Conservation (phyloP, 2,888 invertebrate species). For the Amphipoea oculea region DNA sequence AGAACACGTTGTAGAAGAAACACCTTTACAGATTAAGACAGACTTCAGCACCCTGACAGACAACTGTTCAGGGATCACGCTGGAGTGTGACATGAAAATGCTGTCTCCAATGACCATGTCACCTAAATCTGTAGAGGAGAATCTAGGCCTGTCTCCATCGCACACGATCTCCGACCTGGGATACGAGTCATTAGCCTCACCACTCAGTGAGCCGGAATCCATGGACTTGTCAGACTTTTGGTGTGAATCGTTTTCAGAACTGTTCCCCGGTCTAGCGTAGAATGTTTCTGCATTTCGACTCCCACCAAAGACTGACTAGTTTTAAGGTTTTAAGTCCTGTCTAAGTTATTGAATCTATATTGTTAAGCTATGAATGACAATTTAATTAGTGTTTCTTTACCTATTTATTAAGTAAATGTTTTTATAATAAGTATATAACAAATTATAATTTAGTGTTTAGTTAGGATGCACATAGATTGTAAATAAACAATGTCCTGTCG, state of each 20-base stretch:
- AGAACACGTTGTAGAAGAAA: slow-evolving; percentile 85
- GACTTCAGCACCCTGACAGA: slow-evolving; percentile 78
- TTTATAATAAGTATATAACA: slow-evolving; percentile 63
- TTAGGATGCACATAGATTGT: slow-evolving; percentile 82
- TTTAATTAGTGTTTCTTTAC: slow-evolving; percentile 66
- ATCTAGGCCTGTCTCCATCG: slow-evolving; percentile 83
- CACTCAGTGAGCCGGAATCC: slow-evolving; percentile 86
- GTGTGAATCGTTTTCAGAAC: slow-evolving; percentile 94
- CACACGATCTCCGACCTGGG: slow-evolving; percentile 87
- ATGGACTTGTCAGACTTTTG: slow-evolving; percentile 92
- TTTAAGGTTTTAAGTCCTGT: slow-evolving; percentile 74
- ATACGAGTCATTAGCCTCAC: slow-evolving; percentile 88
- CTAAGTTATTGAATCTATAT: slow-evolving; percentile 70
- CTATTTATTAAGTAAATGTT: slow-evolving; percentile 64
- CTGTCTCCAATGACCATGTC: slow-evolving; percentile 86
- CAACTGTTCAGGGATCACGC: slow-evolving; percentile 75
- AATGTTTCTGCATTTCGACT: slow-evolving; percentile 75
- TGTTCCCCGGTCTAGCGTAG: slow-evolving; percentile 94
- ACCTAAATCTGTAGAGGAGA: slow-evolving; percentile 81
- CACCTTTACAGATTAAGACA: slow-evolving; percentile 76
- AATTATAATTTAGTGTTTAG: slow-evolving; percentile 60
- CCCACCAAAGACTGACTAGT: slow-evolving; percentile 89
- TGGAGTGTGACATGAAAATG: slow-evolving; percentile 86
- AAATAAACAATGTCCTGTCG: slow-evolving; percentile 75
- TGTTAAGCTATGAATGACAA: slow-evolving; percentile 75